phyloP scores from a whole-genome alignment of 2,113 vertebrate genomes.

The Sinocyclocheilus anophthalmus region DNA sequence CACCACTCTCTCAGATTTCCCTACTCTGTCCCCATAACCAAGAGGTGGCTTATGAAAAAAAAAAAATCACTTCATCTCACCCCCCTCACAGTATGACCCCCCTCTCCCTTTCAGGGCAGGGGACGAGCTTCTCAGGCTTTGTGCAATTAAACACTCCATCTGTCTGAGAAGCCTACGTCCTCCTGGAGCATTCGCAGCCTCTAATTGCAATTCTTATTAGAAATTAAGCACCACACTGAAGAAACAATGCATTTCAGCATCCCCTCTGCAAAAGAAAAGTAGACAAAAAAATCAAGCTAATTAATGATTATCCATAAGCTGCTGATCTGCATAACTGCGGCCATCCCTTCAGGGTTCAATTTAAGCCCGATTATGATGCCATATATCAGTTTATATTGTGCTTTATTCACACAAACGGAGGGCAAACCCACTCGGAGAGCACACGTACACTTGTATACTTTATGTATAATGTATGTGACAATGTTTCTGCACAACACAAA shows the following conservation, averaged over 20 bases:
- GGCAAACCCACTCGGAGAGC: not conserved
- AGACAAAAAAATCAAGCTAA: constrained; percentile 52
- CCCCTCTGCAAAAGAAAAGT: constrained; percentile 43
- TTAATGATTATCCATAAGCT: constrained; percentile 58
- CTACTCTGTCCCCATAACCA: constrained; percentile 46
- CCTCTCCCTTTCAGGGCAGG: constrained; percentile 55
- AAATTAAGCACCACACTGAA: constrained; percentile 56
- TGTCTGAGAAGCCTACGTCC: constrained; percentile 73
- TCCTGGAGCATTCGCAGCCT: constrained; percentile 65
- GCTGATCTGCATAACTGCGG: constrained; percentile 53
- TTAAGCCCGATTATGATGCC: constrained; percentile 46
- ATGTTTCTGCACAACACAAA: constrained; percentile 63
- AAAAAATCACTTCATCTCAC: constrained; percentile 33
- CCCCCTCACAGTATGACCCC: constrained; percentile 14
- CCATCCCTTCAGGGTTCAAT: constrained; percentile 44
- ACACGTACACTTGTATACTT: not conserved
- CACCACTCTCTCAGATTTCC: constrained; percentile 52
- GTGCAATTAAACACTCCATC: constrained; percentile 82
- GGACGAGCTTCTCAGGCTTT: constrained; percentile 66
- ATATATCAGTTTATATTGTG: constrained; percentile 14
- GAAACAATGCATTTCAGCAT: constrained; percentile 58
- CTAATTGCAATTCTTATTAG: constrained; percentile 67
- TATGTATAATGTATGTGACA: constrained; percentile 43
- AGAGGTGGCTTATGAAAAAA: constrained; percentile 50
- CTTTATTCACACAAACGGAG: constrained; percentile 33